Conservation (phyloP, 1,140 invertebrate genomes). For the Drosophila orosa region DNA sequence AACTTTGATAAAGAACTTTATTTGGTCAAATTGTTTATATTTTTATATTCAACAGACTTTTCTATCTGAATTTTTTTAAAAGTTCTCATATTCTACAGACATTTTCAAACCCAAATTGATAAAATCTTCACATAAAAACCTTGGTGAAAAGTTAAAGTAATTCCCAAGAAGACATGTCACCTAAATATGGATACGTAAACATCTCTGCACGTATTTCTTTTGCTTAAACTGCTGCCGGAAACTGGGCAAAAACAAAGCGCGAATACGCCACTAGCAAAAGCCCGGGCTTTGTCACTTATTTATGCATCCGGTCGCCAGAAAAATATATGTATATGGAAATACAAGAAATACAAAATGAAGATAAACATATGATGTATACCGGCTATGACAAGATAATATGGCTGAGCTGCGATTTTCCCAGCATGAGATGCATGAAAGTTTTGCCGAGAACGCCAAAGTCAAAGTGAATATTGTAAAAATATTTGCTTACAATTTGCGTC, state of each 20-base stretch:
- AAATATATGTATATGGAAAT: slow-evolving; percentile 43
- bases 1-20: neutral
- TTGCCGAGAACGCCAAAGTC: slow-evolving; percentile 41
- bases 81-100: neutral
- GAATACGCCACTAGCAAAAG: slow-evolving; percentile 23
- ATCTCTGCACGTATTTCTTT: slow-evolving; percentile 43
- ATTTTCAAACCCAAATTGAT: slow-evolving; percentile 19
- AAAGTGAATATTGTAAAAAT: slow-evolving; percentile 52
- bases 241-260: slow-evolving; percentile 47
- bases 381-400: slow-evolving; percentile 57
- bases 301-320: slow-evolving; percentile 69
- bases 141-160: slow-evolving; percentile 33
- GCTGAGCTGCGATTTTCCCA: slow-evolving; percentile 38
- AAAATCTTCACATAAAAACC: slow-evolving; percentile 56
- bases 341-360: slow-evolving; percentile 28
- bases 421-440: slow-evolving; percentile 27
- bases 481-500: slow-evolving; percentile 55
- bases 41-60: neutral
- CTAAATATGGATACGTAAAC: slow-evolving; percentile 16
- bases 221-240: slow-evolving; percentile 62
- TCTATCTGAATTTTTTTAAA: neutral
- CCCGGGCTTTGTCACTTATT: slow-evolving; percentile 72
- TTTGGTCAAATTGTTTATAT: too few relatives aligned
- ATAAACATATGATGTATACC: slow-evolving; percentile 32
- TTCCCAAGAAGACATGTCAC: slow-evolving; percentile 12